These are phyloP conservation scores for Poecilus cupreus DNA, from an alignment of 2,888 invertebrate genomes.

Conservation along the genomic window DNA sequence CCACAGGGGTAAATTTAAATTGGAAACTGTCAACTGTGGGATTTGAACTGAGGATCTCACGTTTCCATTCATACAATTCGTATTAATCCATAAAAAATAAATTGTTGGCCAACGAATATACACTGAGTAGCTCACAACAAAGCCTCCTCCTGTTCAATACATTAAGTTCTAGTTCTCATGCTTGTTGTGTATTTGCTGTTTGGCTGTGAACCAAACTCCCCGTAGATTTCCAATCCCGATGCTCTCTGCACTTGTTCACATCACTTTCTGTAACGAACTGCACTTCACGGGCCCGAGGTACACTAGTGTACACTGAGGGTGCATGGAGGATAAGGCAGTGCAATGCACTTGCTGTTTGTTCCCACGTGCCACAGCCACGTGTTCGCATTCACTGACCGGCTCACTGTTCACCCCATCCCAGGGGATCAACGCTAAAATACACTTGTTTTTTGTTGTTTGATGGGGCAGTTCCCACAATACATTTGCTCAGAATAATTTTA, in stretches of 20 bases:
- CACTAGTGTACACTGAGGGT: not conserved
- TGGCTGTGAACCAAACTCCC: not conserved
- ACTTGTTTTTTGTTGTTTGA: not conserved
- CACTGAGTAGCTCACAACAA: too few relatives aligned
- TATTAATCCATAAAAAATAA: too few relatives aligned
- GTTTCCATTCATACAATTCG: too few relatives aligned
- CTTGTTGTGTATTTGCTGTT: conserved; percentile 1
- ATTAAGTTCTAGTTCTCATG: not conserved
- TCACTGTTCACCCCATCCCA: not conserved
- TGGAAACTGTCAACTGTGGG: too few relatives aligned
- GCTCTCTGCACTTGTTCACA: not conserved
- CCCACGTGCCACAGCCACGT: not conserved
- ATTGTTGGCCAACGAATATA: too few relatives aligned
- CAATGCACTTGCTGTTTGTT: not conserved
- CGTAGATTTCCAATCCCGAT: not conserved
- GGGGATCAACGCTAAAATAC: not conserved
- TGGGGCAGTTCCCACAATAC: too few relatives aligned
- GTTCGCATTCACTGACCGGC: not conserved
- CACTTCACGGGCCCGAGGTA: not conserved
- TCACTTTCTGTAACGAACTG: not conserved
- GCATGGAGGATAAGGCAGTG: not conserved
- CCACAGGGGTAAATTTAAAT: too few relatives aligned
- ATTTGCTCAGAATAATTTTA: too few relatives aligned
- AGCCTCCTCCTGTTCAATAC: not conserved
- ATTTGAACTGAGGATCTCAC: too few relatives aligned